Conservation (phyloP, 2,888 invertebrate species). For the Romanomermis culicivorax region DNA sequence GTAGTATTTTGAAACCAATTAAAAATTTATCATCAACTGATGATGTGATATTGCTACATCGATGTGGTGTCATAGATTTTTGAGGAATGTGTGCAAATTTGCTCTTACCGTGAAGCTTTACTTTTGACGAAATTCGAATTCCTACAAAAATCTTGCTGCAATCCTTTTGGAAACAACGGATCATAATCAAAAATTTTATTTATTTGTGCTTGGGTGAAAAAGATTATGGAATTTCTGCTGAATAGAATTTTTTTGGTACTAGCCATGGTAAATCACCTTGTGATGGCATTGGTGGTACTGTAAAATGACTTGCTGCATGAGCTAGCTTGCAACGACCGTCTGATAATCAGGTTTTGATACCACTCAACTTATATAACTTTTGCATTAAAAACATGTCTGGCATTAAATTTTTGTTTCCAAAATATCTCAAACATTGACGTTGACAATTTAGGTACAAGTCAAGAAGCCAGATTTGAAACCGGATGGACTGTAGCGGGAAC, state of each 20-base stretch:
- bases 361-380: background rate
- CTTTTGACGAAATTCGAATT: too few species aligned
- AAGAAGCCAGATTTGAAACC: background rate
- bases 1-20: too few species aligned
- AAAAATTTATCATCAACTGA: too few species aligned
- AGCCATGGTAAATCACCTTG: background rate
- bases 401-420: background rate
- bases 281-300: background rate
- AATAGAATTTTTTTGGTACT: background rate
- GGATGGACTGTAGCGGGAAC: background rate
- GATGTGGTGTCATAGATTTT: too few species aligned
- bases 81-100: too few species aligned
- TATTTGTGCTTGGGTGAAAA: background rate
- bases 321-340: background rate
- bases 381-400: background rate
- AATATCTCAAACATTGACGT: background rate
- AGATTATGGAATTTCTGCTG: background rate
- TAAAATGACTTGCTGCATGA: background rate
- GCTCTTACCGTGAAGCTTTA: too few species aligned
- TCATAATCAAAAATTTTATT: background rate
- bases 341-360: background rate
- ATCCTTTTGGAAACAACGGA: too few species aligned
- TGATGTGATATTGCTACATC: too few species aligned
- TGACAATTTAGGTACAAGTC: background rate
- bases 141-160: too few species aligned